Conservation (phyloP, 2,113 vertebrate species). For the Struthio camelus region DNA sequence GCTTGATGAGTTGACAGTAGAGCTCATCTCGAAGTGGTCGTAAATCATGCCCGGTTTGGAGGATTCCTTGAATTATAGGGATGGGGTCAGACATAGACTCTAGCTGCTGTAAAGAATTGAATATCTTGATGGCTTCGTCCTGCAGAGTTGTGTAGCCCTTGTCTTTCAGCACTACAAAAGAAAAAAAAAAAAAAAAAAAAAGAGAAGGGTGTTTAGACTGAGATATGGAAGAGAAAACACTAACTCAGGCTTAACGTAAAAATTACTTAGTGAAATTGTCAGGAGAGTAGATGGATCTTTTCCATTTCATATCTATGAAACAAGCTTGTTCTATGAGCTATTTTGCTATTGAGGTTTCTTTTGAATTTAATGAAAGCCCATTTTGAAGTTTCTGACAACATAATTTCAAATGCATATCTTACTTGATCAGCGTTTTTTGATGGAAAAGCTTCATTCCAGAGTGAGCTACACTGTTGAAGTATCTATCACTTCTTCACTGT, state of each 20-base stretch:
- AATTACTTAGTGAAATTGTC: neutral
- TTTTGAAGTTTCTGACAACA: neutral
- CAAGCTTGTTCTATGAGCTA: neutral
- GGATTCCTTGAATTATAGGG: conserved; percentile 89
- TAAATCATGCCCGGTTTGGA: conserved; percentile 92
- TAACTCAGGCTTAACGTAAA: neutral
- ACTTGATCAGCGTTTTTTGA: neutral
- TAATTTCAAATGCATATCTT: neutral
- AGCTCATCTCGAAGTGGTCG: conserved; percentile 91
- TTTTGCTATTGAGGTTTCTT: neutral
- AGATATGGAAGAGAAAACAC: neutral
- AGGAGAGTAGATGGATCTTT: neutral
- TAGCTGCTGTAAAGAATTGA: conserved; percentile 92
- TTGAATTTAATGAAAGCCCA: neutral
- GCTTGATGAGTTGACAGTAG: conserved; percentile 96
- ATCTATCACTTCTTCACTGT: neutral
- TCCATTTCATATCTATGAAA: neutral
- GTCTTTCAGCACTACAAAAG: conserved; percentile 79
- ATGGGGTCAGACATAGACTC: conserved; percentile 88
- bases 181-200: neutral
- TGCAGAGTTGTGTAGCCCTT: conserved; percentile 91
- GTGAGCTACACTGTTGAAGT: neutral
- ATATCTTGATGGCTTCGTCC: conserved; percentile 93
- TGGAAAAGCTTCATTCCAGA: neutral
- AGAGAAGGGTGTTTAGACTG: neutral